Base-by-base conservation (phyloP, 1,140 invertebrate genomes). In the Aphelinus certus region DNA sequence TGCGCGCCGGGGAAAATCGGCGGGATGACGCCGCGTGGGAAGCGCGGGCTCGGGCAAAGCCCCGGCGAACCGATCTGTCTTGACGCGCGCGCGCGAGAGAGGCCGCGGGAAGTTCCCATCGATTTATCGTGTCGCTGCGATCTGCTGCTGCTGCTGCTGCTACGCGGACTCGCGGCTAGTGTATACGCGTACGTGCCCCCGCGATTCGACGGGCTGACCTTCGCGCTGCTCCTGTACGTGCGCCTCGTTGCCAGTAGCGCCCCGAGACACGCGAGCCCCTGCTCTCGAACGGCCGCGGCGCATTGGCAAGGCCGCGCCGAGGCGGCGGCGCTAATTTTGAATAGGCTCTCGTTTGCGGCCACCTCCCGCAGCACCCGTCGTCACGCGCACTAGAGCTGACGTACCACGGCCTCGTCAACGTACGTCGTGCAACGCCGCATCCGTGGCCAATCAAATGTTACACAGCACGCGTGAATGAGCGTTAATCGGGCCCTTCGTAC, bases 11-110 rank as follows among this genome's bases (percentile, higher is more conserved):
- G 53, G 73, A 69, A 70, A 75, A 75, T 64, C 55, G 51, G 51
- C 73, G 26, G 53, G 48, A 76, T 76, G 74, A 76, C 68, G 74
- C 47, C 66, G 74, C 74, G 74, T 76, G 74, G 74, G 74, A 76
- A 76, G 71, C 58, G 57, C 53, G 3, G 55, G 26, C 56, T 58
- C 42, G 26, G 47, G 46, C 61, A 2, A 43, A 51, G 47, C 3
- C 7, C 42, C 2, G 9, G 45, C 48, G 49, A 10, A 45, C 47
- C 73, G 67, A 69, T 69, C 48, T 60, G 46, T 75, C 73, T 68
- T 46, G 58, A n/a, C 45, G 47, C 10, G 42, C 57, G 42, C n/a
- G 42, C 46, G 46, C 46, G 26, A 45, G 58, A 70, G 57, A 45
- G 42, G 42, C 55, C 46, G 58, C 64, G 66, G 70, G 63, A 77